Evolutionary conservation across 1,140 invertebrate genomes (phyloP).

Genomic region (Trichonephila clavipes): DNA sequence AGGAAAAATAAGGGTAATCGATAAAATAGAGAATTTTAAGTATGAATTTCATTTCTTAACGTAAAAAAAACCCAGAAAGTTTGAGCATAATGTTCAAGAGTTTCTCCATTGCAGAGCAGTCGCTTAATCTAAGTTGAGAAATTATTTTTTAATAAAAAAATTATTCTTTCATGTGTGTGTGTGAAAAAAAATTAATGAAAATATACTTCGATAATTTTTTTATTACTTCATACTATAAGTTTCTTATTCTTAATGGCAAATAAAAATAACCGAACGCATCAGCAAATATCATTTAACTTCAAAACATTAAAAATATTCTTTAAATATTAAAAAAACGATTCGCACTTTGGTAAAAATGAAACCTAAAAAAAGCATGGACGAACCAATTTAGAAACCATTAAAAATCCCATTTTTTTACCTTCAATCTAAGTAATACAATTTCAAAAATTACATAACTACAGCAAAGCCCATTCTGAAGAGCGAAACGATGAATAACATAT

Average conservation of each 20-base stretch:
- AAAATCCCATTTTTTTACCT: neutral
- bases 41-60: too few species aligned
- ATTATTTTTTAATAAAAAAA: too few species aligned
- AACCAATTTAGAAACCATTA: neutral
- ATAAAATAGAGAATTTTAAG: too few species aligned
- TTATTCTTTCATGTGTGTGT: too few species aligned
- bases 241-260: too few species aligned
- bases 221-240: neutral
- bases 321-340: neutral
- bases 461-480: neutral
- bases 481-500: neutral
- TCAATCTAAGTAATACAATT: neutral
- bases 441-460: neutral
- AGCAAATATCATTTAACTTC: neutral
- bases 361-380: neutral
- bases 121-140: too few species aligned
- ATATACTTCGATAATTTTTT: neutral
- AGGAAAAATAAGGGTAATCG: too few species aligned
- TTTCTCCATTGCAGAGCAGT: too few species aligned
- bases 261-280: neutral
- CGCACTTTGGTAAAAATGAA: neutral
- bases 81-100: too few species aligned
- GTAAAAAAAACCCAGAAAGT: too few species aligned
- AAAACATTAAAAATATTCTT: neutral
- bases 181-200: neutral